Base-by-base conservation (phyloP, 37 sponge, comb jelly and placozoan genomes). In the Eunapius fragilis region DNA sequence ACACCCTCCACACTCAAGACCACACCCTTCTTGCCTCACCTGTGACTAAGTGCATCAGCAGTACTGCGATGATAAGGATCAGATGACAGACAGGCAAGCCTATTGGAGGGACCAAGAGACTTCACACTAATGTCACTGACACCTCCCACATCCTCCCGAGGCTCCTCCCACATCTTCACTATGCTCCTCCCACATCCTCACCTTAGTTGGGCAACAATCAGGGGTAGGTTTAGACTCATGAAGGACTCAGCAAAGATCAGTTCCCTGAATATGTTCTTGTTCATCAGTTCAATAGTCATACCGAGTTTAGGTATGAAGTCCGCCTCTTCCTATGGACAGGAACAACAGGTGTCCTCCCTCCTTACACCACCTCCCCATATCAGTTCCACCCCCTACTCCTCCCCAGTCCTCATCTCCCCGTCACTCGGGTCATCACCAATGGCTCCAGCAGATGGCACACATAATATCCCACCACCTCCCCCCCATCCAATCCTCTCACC, bases 261-360 rank as follows among this genome's bases (percentile, higher is more conserved):
- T 50, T 94, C 94, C 31, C 94, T 75, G 84, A 94, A 94, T 31
- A 94, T 90, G 88, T 94, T 94, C 88, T 94, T 94, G 83, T 94
- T 94, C 85, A 94, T 88, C 17, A 94, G 94, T 47, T 94, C 94
- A 77, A 94, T 81, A 30, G 94, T 94, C 68, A 94, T 80, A 27
- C 91, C 91, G 13, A 94, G 67, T 33, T 87, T 87, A 32, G 75
- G 80, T 0, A 90, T 83, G 25, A 82, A 87, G n/a, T 87, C 91
- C 47, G 78, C 79, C 25, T 87, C 94, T 72, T 94, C 91, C 94
- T 94, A 79, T 37, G n/a, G 50, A 77, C 73, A 80, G 69, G 69
- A 78, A 82, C n/a, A n/a, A n/a, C n/a, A n/a, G n/a, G n/a, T n/a
- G 31, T 19, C 0, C 41, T 9, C 41, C 3, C 6, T 41, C 41